These are phyloP conservation scores for Tetragnatha montana DNA, from an alignment of 2,888 invertebrate genomes.

Conservation along the genomic window DNA sequence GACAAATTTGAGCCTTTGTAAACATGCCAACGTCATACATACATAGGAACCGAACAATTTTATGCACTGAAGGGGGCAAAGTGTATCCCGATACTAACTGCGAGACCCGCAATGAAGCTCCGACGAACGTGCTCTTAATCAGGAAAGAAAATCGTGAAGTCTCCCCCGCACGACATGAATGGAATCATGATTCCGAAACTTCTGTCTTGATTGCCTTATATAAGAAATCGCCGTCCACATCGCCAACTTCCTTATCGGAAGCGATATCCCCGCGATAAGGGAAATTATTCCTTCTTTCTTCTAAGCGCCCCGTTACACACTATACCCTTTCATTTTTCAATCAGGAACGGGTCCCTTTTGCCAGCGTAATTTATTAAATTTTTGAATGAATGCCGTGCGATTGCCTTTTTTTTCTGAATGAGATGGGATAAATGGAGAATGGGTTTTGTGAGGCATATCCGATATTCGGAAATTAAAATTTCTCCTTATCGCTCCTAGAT, in stretches of 20 bases:
- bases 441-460: not conserved
- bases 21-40: too few species aligned
- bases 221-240: constrained; percentile 23
- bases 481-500: not conserved
- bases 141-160: constrained; percentile 15
- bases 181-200: constrained; percentile 12
- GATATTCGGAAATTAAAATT: not conserved
- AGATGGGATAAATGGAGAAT: not conserved
- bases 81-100: too few species aligned
- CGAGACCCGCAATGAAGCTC: too few species aligned
- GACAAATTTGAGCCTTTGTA: too few species aligned
- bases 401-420: not conserved
- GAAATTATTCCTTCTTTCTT: constrained; percentile 1
- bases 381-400: not conserved
- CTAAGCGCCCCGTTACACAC: constrained; percentile 18
- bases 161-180: constrained; percentile 2
- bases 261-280: constrained; percentile 1
- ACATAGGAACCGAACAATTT: too few species aligned
- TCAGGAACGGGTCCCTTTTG: not conserved
- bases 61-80: too few species aligned
- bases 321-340: constrained; percentile 22
- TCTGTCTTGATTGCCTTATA: constrained; percentile 21
- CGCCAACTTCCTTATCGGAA: constrained; percentile 7
- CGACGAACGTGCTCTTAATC: not conserved
- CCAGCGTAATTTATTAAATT: not conserved